Conservation (phyloP, 2,113 vertebrate genomes). For the human (Homo sapiens) region GRCh38 chr18:41391001-41391500, state of each 20-base stretch:
- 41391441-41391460: conserved; percentile 78
- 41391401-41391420: conserved; percentile 60
- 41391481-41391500: conserved; percentile 82
- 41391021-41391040: conserved; percentile 8
- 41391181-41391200: conserved; percentile 41
- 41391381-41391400: background rate
- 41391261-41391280: conserved; percentile 70
- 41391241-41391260: conserved; percentile 68
- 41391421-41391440: conserved; percentile 62
- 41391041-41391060: background rate
- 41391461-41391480: conserved; percentile 85
- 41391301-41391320: background rate
- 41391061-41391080: background rate
- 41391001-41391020: conserved; percentile 45
- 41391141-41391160: background rate
- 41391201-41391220: conserved; percentile 19
- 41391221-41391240: conserved; percentile 68
- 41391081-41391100: background rate
- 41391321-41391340: background rate
- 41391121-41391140: background rate
- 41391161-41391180: background rate
- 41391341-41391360: background rate
- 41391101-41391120: background rate
- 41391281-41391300: conserved; percentile 19
- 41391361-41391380: background rate